These are phyloP conservation scores for Probosciger aterrimus DNA, from an alignment of 2,113 vertebrate species.

Conservation along the genomic window DNA sequence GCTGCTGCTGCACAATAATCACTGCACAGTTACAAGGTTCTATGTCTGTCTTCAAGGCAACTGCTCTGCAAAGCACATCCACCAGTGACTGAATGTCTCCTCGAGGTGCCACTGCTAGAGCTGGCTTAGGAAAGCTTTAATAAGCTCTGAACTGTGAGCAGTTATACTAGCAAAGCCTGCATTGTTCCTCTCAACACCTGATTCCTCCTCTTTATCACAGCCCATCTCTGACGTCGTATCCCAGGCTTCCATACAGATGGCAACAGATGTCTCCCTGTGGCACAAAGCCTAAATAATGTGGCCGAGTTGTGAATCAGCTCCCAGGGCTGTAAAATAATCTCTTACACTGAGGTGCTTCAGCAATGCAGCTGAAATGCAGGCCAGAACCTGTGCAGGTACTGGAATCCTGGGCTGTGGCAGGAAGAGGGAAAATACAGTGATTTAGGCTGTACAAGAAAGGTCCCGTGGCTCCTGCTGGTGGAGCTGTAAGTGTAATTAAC, in stretches of 20 bases:
- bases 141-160: neutral
- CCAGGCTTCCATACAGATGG: neutral
- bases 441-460: neutral
- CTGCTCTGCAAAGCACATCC: neutral
- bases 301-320: neutral
- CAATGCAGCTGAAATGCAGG: neutral
- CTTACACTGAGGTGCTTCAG: neutral
- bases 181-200: neutral
- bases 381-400: neutral
- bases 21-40: neutral
- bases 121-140: neutral
- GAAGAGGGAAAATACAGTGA: neutral
- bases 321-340: neutral
- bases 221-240: constrained; percentile 9
- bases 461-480: neutral
- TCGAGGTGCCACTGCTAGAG: neutral
- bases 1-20: neutral
- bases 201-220: neutral
- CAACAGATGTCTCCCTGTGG: neutral
- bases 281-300: neutral
- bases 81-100: neutral
- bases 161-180: neutral
- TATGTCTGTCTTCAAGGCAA: neutral
- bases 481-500: constrained; percentile 15
- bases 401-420: neutral